Percentiles rank a stretch among this genome's conserved stretches.
These are phyloP conservation scores for Ancistrus triradiatus DNA, from an alignment of 2,113 vertebrate genomes.

Conservation along the genomic window DNA sequence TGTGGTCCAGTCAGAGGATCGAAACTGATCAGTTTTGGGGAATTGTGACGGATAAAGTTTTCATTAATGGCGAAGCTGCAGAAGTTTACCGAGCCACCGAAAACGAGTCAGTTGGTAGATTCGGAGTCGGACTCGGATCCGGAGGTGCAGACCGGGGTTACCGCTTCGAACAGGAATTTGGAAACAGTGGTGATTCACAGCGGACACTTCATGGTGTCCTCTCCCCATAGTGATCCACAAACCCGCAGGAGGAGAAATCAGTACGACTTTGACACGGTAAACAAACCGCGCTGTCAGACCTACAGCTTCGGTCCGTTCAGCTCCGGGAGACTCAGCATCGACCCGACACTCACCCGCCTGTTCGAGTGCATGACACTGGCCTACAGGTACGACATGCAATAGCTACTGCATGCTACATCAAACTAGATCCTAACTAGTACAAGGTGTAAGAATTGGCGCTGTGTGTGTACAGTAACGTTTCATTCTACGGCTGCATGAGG, in stretches of 20 bases:
- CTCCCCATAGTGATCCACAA: constrained; percentile 82
- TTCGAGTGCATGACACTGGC: constrained; percentile 98
- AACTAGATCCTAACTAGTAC: too few relatives aligned
- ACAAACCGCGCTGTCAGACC: constrained; percentile 59
- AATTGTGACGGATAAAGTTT: background rate
- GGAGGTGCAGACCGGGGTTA: constrained; percentile 50
- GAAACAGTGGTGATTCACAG: constrained; percentile 84
- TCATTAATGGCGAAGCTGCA: constrained; percentile 49
- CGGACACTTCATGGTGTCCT: constrained; percentile 97
- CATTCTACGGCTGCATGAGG: too few relatives aligned
- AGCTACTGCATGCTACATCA: too few relatives aligned
- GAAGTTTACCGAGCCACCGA: constrained; percentile 37
- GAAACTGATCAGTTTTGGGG: background rate
- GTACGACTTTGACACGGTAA: constrained; percentile 70
- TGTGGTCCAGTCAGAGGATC: constrained; percentile 9
- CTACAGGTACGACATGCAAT: constrained; percentile 78
- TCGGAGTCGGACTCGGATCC: constrained; percentile 78
- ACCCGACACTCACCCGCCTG: constrained; percentile 87
- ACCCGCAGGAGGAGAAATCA: constrained; percentile 66
- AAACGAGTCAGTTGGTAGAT: constrained; percentile 45
- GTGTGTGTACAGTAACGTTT: too few relatives aligned
- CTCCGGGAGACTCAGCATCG: constrained; percentile 82
- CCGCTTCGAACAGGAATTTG: constrained; percentile 6
- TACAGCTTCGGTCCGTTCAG: constrained; percentile 71
- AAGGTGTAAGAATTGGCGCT: too few relatives aligned